Base-by-base conservation (phyloP, 1,140 invertebrate species). In the Belonocnema kinseyi region DNA sequence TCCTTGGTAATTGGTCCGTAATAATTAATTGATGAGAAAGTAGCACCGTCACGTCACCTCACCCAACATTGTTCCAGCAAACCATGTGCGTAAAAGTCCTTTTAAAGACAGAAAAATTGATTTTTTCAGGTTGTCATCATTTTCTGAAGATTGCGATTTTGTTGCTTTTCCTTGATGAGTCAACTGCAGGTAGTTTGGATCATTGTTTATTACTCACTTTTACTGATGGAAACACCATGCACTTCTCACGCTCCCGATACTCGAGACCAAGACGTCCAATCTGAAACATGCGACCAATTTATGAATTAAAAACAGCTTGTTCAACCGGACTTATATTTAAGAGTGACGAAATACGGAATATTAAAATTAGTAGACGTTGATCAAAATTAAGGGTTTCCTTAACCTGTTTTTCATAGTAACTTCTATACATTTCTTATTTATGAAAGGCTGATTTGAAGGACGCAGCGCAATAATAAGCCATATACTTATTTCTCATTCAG, bases 41-140 rank as follows among this genome's bases (percentile, higher is more conserved):
- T 17, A 71, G 50, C 72, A 12, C 19, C 26, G 46, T 88, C 80
- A 90, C 78, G 88, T 90, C 80, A 90, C 86, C 86, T 90, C 88
- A 77, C 86, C 88, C 85, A 89, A 83, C 88, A 90, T 90, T 79
- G 84, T 89, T 66, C 61, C 14, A n/a, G 16, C 14, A 16, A 33
- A 26, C 46, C 61, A 66, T 75, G 75, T 26, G 11, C 33, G 52
- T 40, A 66, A n/a, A 66, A 7, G 16, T 33, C 7, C 14, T 33
- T 8, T 40, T 40, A n/a, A 66, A 66, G 40, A 66, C n/a, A 16
- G 33, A 54, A 1, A 46, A 46, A 11, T 11, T 7, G 10, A 8
- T 46, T 46, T 10, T 11, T 2, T 46, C 7, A 46, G 40, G 40
- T 10, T 46, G 40, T 46, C 40, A 46, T 46, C 10, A 46, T 46